Base-by-base conservation (phyloP, 2,888 invertebrate species). In the Drosophila mimetica region DNA sequence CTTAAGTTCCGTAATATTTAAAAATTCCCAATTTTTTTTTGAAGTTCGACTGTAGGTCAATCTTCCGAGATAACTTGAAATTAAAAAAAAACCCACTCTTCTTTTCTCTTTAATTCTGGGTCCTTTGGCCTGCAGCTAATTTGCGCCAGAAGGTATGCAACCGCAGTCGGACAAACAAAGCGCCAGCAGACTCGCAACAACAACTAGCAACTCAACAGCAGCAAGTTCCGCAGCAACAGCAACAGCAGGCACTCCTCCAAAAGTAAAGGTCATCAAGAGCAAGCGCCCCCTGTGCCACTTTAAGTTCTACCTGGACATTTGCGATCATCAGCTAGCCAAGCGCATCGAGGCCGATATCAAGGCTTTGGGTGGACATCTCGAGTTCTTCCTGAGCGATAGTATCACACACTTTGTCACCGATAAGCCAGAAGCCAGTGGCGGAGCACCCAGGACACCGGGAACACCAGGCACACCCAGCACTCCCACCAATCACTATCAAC, bases 231-330 rank as follows among this genome's bases (percentile, higher is more conserved):
- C 75, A 75, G 20, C 66, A 63, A 39, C 55, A 63, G 42, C 55
- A 54, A 4, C 70, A 70, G 64, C 66, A 65, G 51, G 59, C 37
- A 73, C 55, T 80, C 67, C 75, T 42, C 77, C 77, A 47, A 88
- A 86, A 85, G 82, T 89, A 80, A 90, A 90, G 87, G 85, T 91
- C 78, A 89, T 92, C 76, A 93, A 92, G 83, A 92, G 92, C 77
- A 91, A 92, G 60, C 93, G 93, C 88, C 94, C 94, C 51, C 90
- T 95, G 90, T 93, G 93, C 85, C 94, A 94, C 91, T 95, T 94
- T 89, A 94, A 93, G 90, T 95, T 96, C 92, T 96, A 95, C 91
- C 93, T 96, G 93, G 95, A 96, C 90, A 93, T 96, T 84, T 94
- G 95, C 92, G 95, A 95, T 88, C 94, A 94, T 92, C 93, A 93